Base-by-base conservation (phyloP, 2,113 vertebrate species). In the Origma solitaria region DNA sequence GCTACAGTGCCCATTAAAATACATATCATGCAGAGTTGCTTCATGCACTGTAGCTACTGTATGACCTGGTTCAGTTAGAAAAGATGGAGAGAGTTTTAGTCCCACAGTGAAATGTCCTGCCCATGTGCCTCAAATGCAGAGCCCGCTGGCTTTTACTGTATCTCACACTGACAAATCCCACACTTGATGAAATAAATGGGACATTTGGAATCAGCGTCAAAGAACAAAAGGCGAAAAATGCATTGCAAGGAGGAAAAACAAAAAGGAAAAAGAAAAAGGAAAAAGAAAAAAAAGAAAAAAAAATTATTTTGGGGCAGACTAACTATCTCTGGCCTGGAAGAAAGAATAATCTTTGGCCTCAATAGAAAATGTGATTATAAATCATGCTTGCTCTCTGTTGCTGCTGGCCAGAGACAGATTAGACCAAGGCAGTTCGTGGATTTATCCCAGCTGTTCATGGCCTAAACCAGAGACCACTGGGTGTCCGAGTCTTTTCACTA, bases 21-120 rank as follows among this genome's bases (percentile, higher is more conserved):
- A 27, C 8, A 3, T 6, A 3, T 5, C 0, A 0, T 15, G 10
- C 7, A 13, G 23, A 53, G 7, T 4, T 4, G 0, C 44, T 71
- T 58, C 13, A 2, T 22, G 21, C 5, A 2, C 17, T 68, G 17
- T 4, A 33, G 27, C n/a, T 68, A 7, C 11, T 45, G 56, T 31
- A 4, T 1, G 2, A 25, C 16, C 19, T 1, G 1, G 14, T 33
- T 89, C 45, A 30, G 5, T 50, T 57, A 21, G 33, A 49, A 69
- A 72, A 87, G 58, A 23, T 15, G 13, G 64, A 58, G 69, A 38
- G 20, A 38, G 4, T 7, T 65, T 73, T 53, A 42, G n/a, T 38
- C 20, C 58, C 19, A 15, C 6, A 17, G 27, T 6, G 54, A 61
- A 86, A 47, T 51, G 70, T 77, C 19, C 66, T 80, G 24, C 23